A percentile compares a stretch with the other conserved stretches of the same genome.
Conservation (phyloP, 2,888 invertebrate species). For the Drosophila vallismaia region DNA sequence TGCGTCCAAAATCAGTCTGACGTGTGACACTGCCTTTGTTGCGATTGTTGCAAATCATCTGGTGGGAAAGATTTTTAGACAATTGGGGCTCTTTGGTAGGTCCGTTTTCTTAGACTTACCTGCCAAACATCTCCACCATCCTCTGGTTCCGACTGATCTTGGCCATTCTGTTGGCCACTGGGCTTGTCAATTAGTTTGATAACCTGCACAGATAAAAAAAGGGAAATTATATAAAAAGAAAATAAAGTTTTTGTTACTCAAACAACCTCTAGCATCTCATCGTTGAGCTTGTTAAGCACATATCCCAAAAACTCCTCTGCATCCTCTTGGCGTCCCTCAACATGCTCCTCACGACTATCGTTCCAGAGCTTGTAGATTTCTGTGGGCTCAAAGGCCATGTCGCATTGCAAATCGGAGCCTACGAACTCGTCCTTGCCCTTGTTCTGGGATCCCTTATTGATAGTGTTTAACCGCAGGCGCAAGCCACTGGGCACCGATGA, state of each 20-base stretch:
- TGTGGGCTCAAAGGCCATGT: conserved; percentile 94
- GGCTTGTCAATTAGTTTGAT: conserved; percentile 87
- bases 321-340: conserved; percentile 97
- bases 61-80: neutral
- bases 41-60: conserved; percentile 89
- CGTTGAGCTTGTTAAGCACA: conserved; percentile 96
- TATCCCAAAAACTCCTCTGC: conserved; percentile 98
- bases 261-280: conserved; percentile 95
- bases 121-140: conserved; percentile 84
- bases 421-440: conserved; percentile 83
- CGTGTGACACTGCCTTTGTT: conserved; percentile 95
- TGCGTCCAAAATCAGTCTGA: conserved; percentile 91
- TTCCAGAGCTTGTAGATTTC: conserved; percentile 93
- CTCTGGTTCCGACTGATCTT: conserved; percentile 82
- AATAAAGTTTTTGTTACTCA: conserved; percentile 28
- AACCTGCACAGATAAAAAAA: conserved; percentile 81
- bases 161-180: conserved; percentile 84
- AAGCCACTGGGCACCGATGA: conserved; percentile 87
- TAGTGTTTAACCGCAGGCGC: conserved; percentile 82
- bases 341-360: conserved; percentile 88
- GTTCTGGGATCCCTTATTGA: conserved; percentile 82
- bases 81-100: no score
- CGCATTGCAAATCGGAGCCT: conserved; percentile 87
- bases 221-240: neutral
- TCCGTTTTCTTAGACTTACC: conserved; percentile 62